phyloP scores from a whole-genome alignment of 2,888 invertebrate species.

The Schizotus pectinicornis region DNA sequence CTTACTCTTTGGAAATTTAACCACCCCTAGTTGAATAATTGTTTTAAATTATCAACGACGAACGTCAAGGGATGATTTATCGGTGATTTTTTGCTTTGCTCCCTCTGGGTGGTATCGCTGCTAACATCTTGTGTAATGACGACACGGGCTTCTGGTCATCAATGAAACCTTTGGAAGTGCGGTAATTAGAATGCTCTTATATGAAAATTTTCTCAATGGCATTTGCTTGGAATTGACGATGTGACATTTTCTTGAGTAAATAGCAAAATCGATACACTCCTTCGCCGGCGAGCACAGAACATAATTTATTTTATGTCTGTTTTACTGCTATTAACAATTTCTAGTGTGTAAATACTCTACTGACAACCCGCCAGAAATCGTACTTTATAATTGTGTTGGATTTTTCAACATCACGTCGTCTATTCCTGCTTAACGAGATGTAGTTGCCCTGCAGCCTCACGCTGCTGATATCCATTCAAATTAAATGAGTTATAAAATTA shows the following conservation, averaged over 20 bases:
- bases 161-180: constrained; percentile 18
- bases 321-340: constrained; percentile 42
- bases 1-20: too few species aligned
- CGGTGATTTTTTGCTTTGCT: neutral
- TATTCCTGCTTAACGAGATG: too few species aligned
- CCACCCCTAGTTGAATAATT: too few species aligned
- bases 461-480: too few species aligned
- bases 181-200: constrained; percentile 27
- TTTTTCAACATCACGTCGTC: constrained; percentile 12
- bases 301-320: constrained; percentile 42
- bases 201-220: constrained; percentile 31
- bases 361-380: constrained; percentile 32
- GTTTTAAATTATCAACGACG: neutral
- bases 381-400: constrained; percentile 18
- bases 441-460: too few species aligned
- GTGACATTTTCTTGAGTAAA: constrained; percentile 35
- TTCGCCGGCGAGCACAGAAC: constrained; percentile 34
- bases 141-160: constrained; percentile 5
- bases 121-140: neutral
- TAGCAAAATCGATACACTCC: constrained; percentile 40
- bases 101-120: too few species aligned
- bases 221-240: constrained; percentile 28
- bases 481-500: too few species aligned
- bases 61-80: constrained; percentile 10
- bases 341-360: constrained; percentile 39